Base-by-base conservation (phyloP, 1,140 invertebrate species). In the Eupristina koningsbergeri region DNA sequence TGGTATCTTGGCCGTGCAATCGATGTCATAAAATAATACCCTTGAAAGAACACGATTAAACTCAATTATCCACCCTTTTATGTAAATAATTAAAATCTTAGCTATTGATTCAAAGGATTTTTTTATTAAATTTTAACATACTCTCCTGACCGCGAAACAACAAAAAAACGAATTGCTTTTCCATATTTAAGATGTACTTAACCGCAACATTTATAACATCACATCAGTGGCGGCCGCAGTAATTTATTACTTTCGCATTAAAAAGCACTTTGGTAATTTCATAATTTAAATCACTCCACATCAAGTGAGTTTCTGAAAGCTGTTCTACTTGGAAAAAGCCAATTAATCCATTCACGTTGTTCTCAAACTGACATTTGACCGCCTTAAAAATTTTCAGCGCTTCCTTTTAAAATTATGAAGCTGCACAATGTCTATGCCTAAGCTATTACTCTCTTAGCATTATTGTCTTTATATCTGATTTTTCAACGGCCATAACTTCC, bases 301-400 rank as follows among this genome's bases (percentile, higher is more conserved):
- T 80, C 41, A 80, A 78, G 9, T 36, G 26, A 63, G 29, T 63
- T 58, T 63, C 26, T 36, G 3, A 41, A 47, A 13, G 19, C 61
- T 19, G 6, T 45, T 41, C 15, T 45, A 3, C n/a, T 19, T 53
- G 29, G 41, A 61, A 74, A 81, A 63, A 81, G 50, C 15, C 19
- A 63, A 81, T 81, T 74, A 81, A 81, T 36, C 36, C 36, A 75
- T 63, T 64, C 26, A 41, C 22, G 11, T 71, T n/a, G 34, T n/a
- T 3, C 22, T 61, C 36, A 61, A 74, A 73, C 58, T 81, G 69
- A 74, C 80, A 61, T 81, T n/a, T 81, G 53, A 74, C 53, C n/a
- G 71, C 36, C 2, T 63, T 63, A 74, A 74, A 61, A 73, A 81
- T 61, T 74, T 74, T 63, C 39, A 61, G 41, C 31, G 11, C 26